Conservation (phyloP, 2,888 invertebrate species). For the Pollenia griseotomentosa region DNA sequence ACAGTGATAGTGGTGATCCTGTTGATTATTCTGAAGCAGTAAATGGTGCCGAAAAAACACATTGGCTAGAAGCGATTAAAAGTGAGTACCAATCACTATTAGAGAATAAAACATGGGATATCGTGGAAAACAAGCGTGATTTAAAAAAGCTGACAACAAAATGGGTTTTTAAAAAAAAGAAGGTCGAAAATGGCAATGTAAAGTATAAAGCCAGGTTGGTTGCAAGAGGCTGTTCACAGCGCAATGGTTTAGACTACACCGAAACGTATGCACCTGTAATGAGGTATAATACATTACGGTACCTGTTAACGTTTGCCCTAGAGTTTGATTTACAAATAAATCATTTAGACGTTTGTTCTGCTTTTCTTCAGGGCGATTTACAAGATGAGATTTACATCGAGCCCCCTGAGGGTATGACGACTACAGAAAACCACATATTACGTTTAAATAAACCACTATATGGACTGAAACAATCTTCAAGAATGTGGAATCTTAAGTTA, state of each 20-base stretch:
- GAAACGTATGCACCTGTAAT: constrained; percentile 52
- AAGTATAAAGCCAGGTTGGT: constrained; percentile 61
- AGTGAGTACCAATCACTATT: constrained; percentile 44
- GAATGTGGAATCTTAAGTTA: constrained; percentile 46
- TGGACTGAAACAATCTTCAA: constrained; percentile 53
- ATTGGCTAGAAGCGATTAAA: constrained; percentile 44
- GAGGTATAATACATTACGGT: constrained; percentile 14
- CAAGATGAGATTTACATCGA: constrained; percentile 53
- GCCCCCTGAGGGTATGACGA: constrained; percentile 31
- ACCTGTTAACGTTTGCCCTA: constrained; percentile 25
- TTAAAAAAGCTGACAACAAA: constrained; percentile 55
- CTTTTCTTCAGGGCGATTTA: constrained; percentile 54
- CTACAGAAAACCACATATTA: constrained; percentile 45
- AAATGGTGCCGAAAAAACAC: background rate
- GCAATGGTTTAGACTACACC: constrained; percentile 71
- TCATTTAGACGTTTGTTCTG: constrained; percentile 47
- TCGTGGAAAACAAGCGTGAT: constrained; percentile 30
- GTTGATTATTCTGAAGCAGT: constrained; percentile 30
- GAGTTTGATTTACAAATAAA: constrained; percentile 41
- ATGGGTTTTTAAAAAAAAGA: constrained; percentile 74
- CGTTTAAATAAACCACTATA: constrained; percentile 60
- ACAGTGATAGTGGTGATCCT: constrained; percentile 23
- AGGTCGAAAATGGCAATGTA: constrained; percentile 36
- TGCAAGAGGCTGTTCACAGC: constrained; percentile 76
- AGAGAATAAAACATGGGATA: constrained; percentile 83